These are phyloP conservation scores for Tanypteryx hageni DNA, from an alignment of 2,888 invertebrate species.

Conservation along the genomic window DNA sequence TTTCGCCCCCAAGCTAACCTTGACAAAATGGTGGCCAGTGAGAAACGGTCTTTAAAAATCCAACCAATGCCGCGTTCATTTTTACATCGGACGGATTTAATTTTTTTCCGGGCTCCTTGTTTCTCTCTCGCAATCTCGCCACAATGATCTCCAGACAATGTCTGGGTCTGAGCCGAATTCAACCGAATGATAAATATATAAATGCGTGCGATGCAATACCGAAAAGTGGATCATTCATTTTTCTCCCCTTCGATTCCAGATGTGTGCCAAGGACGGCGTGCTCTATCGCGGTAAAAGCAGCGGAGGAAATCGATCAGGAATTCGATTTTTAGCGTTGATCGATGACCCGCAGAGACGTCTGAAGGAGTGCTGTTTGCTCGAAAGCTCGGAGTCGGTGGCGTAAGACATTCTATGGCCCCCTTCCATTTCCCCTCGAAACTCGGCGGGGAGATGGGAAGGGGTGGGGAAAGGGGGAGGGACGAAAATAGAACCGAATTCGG, in stretches of 20 bases:
- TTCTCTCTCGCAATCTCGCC: neutral
- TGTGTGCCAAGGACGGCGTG: slow-evolving; percentile 24
- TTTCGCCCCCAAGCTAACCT: neutral
- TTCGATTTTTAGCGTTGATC: slow-evolving; percentile 32
- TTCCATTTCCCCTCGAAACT: neutral
- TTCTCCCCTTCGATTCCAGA: neutral
- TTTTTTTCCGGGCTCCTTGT: neutral
- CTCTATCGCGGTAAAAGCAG: neutral
- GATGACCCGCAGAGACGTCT: slow-evolving; percentile 1
- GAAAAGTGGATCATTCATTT: neutral
- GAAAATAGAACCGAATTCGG: too few relatives aligned
- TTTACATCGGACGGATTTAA: neutral
- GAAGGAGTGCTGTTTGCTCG: slow-evolving; percentile 5
- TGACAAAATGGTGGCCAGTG: neutral
- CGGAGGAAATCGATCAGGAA: neutral
- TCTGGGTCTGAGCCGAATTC: neutral
- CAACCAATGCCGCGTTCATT: neutral
- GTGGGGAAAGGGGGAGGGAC: too few relatives aligned
- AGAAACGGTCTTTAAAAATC: neutral
- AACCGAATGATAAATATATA: slow-evolving; percentile 1
- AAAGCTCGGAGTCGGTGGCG: slow-evolving; percentile 24
- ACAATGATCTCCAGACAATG: neutral
- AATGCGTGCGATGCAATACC: neutral
- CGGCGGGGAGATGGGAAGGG: too few relatives aligned
- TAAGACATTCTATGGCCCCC: neutral